These are phyloP conservation scores for Ochotona princeps DNA, from an alignment of 2,113 vertebrate genomes.

Conservation along the genomic window DNA sequence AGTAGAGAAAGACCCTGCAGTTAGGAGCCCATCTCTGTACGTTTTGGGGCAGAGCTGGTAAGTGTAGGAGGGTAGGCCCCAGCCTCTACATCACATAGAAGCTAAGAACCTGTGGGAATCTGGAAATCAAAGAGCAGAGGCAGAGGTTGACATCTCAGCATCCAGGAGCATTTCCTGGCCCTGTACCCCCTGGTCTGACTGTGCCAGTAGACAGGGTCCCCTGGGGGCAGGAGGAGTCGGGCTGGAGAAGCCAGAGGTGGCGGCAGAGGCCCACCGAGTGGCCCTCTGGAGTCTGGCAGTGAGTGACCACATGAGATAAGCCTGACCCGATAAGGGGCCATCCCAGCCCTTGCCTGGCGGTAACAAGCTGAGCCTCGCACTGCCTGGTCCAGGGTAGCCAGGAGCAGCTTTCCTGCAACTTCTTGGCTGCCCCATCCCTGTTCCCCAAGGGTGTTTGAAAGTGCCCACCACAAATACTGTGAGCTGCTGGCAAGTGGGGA, in stretches of 20 bases:
- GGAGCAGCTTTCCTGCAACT: not conserved
- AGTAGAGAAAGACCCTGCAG: not conserved
- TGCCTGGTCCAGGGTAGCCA: not conserved
- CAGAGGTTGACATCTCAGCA: not conserved
- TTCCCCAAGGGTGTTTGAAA: not conserved
- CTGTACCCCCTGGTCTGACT: not conserved
- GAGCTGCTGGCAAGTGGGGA: not conserved
- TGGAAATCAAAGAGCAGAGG: not conserved
- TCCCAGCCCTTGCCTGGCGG: not conserved
- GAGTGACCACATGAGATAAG: slow-evolving; percentile 64
- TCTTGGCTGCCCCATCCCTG: not conserved
- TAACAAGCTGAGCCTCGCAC: slow-evolving; percentile 40
- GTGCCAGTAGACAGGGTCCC: not conserved
- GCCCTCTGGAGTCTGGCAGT: slow-evolving; percentile 58
- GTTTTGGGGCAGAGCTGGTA: no score
- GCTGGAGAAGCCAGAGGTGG: not conserved
- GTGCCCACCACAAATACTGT: not conserved
- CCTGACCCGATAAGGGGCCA: slow-evolving; percentile 41
- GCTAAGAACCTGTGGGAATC: not conserved
- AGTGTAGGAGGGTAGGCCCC: not conserved
- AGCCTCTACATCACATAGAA: not conserved
- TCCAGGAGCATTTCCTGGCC: not conserved
- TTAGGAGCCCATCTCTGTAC: not conserved
- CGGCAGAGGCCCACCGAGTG: not conserved
- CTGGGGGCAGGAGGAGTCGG: not conserved